These are phyloP conservation scores for Pherbina coryleti DNA, from an alignment of 2,888 invertebrate genomes.

Conservation along the genomic window DNA sequence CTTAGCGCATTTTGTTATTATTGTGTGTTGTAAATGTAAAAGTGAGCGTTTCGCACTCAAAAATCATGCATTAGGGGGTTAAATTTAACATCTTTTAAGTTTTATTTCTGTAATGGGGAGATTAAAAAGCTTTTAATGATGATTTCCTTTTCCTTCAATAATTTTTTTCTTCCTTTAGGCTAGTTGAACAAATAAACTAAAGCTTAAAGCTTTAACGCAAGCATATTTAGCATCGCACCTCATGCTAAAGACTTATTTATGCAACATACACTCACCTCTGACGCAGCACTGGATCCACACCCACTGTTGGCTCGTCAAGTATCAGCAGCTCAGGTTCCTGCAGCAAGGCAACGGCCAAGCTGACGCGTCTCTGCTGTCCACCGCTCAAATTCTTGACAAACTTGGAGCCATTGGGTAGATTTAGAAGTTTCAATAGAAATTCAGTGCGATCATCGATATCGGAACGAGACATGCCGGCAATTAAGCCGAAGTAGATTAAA, in stretches of 20 bases:
- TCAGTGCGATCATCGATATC: conserved; percentile 79
- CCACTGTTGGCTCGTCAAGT: conserved; percentile 93
- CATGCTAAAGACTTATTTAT: not conserved
- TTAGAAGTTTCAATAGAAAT: conserved; percentile 78
- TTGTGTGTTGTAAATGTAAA: too few species aligned
- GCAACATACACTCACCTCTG: conserved; percentile 73
- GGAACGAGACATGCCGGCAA: conserved; percentile 79
- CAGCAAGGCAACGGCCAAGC: conserved; percentile 87
- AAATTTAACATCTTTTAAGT: too few species aligned
- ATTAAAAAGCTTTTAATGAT: too few species aligned
- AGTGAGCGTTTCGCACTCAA: too few species aligned
- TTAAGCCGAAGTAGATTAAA: conserved; percentile 86
- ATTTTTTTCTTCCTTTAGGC: too few species aligned
- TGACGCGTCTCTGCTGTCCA: conserved; percentile 90
- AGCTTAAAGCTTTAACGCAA: too few species aligned
- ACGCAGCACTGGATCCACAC: conserved; percentile 89
- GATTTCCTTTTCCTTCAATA: too few species aligned
- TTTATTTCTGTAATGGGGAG: too few species aligned
- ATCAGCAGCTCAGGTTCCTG: conserved; percentile 92
- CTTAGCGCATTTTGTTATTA: too few species aligned
- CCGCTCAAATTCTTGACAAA: conserved; percentile 86
- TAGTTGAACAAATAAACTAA: too few species aligned
- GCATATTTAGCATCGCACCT: not conserved
- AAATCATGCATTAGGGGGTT: too few species aligned
- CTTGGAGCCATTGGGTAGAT: conserved; percentile 72